Evolutionary conservation across 2,113 vertebrate genomes (phyloP).

Genomic region (Erythrolamprus reginae): DNA sequence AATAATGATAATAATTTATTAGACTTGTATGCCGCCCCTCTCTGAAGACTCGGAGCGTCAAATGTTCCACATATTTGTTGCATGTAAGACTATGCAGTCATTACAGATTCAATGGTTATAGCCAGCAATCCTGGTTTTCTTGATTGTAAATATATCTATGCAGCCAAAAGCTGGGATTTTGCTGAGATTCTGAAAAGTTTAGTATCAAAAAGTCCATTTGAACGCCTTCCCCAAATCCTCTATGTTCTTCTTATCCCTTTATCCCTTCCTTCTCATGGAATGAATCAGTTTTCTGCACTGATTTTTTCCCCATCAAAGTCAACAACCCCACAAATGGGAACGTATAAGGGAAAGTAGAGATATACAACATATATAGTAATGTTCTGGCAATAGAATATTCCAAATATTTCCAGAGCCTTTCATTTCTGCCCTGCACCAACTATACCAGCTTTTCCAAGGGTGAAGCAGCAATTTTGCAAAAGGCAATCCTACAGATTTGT

Average conservation of each 20-base stretch:
- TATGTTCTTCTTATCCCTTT: not conserved
- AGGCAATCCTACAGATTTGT: not conserved
- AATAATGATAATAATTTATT: too few relatives aligned
- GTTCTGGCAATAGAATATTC: not conserved
- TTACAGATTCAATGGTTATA: not conserved
- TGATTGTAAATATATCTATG: not conserved
- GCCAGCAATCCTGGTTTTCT: not conserved
- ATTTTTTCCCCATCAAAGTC: not conserved
- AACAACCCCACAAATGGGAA: not conserved
- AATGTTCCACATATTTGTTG: not conserved
- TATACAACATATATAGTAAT: not conserved
- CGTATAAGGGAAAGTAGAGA: not conserved
- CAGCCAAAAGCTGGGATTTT: not conserved
- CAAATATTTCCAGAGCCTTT: not conserved
- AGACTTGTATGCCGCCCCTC: too few relatives aligned
- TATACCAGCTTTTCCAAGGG: not conserved
- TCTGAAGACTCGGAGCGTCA: too few relatives aligned
- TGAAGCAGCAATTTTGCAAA: not conserved
- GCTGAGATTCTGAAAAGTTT: not conserved
- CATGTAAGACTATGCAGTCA: not conserved
- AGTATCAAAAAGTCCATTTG: not conserved
- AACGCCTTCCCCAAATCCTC: not conserved
- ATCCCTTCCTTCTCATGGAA: not conserved
- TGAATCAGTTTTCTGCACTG: not conserved
- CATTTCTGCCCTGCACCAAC: not conserved